Conservation (phyloP, 2,113 vertebrate genomes). For the Entomyzon cyanotis region DNA sequence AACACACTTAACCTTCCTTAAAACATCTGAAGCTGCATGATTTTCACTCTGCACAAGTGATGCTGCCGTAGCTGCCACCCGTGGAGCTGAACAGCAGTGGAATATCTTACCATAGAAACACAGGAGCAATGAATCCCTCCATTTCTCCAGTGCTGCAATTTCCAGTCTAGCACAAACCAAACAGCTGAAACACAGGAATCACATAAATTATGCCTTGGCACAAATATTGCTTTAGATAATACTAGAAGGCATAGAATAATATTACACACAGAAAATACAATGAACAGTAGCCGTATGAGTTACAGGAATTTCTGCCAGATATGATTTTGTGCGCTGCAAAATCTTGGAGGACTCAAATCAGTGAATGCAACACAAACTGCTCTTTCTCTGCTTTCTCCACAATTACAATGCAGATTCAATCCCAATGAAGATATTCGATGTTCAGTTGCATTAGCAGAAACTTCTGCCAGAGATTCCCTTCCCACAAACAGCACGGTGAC, state of each 20-base stretch:
- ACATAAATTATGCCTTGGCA: background rate
- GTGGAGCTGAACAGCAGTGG: background rate
- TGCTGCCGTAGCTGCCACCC: constrained; percentile 16
- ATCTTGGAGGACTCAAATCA: background rate
- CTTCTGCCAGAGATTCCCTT: background rate
- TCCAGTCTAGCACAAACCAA: background rate
- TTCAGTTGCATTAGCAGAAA: background rate
- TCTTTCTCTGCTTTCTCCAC: background rate
- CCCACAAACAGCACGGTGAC: background rate
- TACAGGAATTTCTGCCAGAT: background rate
- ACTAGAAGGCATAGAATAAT: background rate
- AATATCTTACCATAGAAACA: background rate
- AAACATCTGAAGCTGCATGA: background rate
- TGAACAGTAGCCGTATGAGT: background rate
- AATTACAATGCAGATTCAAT: background rate
- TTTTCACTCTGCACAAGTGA: background rate
- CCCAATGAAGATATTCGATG: background rate
- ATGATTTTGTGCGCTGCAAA: background rate
- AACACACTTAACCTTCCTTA: background rate
- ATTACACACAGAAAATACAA: background rate
- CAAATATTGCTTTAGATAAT: background rate
- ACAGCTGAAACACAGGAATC: background rate
- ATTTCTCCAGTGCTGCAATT: background rate
- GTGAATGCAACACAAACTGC: background rate
- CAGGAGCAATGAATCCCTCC: background rate